Evolutionary conservation across 1,140 invertebrate genomes (phyloP).

Genomic region (Mycetomoellerius zeteki): DNA sequence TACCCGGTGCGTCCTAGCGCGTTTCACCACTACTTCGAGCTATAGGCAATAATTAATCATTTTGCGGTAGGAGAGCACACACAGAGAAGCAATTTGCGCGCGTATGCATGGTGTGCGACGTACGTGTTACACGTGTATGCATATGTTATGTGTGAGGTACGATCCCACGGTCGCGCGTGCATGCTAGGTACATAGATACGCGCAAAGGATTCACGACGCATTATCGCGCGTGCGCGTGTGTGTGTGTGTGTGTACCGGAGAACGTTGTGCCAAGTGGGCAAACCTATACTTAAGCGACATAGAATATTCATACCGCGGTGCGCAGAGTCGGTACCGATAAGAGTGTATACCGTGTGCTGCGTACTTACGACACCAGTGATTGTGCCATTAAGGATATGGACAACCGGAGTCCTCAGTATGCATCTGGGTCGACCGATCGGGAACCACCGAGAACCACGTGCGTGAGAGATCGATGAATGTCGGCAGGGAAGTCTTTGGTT

Average conservation of each 20-base stretch:
- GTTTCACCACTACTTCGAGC: slow-evolving; percentile 70
- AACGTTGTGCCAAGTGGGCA: slow-evolving; percentile 69
- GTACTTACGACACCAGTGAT: slow-evolving; percentile 75
- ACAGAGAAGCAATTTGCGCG: slow-evolving; percentile 54
- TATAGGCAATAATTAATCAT: slow-evolving; percentile 85
- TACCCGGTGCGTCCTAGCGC: slow-evolving; percentile 34
- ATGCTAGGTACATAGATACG: slow-evolving; percentile 32
- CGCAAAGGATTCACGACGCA: slow-evolving; percentile 52
- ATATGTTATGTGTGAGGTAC: neutral
- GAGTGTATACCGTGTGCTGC: slow-evolving; percentile 75
- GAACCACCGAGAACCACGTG: slow-evolving; percentile 23
- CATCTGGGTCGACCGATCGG: slow-evolving; percentile 76
- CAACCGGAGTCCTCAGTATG: slow-evolving; percentile 75
- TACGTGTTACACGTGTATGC: neutral
- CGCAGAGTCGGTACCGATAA: slow-evolving; percentile 80
- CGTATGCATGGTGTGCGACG: slow-evolving; percentile 7
- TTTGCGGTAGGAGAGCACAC: slow-evolving; percentile 63
- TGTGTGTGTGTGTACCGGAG: neutral
- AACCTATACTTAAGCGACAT: slow-evolving; percentile 84
- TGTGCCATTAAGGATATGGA: slow-evolving; percentile 81
- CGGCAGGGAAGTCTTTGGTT: neutral
- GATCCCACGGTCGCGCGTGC: slow-evolving; percentile 22
- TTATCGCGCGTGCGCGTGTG: slow-evolving; percentile 10
- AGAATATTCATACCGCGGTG: slow-evolving; percentile 85
- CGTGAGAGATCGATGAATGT: slow-evolving; percentile 46